Conservation (phyloP, 1,140 invertebrate genomes). For the Caenorhabditis brenneri region DNA sequence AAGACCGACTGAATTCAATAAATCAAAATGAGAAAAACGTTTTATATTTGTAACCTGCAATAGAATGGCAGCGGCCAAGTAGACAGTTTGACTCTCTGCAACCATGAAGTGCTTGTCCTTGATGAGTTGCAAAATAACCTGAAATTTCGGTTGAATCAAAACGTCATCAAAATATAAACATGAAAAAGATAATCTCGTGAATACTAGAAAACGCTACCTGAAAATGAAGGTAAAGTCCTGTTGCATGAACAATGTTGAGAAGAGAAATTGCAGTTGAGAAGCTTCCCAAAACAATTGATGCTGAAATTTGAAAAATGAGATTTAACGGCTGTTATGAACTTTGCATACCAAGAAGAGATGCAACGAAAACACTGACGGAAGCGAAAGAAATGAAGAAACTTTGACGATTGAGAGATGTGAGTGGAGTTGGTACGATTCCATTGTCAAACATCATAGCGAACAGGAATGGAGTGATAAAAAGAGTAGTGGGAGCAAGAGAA, state of each 20-base stretch:
- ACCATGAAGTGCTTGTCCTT: constrained; percentile 42
- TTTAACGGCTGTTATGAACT: not conserved
- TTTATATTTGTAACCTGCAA: not conserved
- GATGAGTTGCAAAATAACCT: not conserved
- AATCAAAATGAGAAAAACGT: not conserved
- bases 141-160: not conserved
- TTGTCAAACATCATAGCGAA: constrained; percentile 47
- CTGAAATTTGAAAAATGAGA: not conserved
- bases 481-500: constrained; percentile 37
- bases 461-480: constrained; percentile 28
- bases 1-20: not conserved
- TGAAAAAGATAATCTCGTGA: no score
- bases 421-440: constrained; percentile 35
- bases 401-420: not conserved
- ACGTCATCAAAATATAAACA: no score
- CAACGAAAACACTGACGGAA: not conserved
- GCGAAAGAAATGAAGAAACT: constrained; percentile 20
- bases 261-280: constrained; percentile 8
- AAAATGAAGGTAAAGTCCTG: constrained; percentile 20
- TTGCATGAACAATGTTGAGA: constrained; percentile 5
- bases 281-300: constrained; percentile 19
- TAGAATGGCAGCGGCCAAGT: not conserved
- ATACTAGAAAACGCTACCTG: no score
- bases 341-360: not conserved
- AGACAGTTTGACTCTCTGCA: constrained; percentile 10